phyloP scores from a whole-genome alignment of 2,888 invertebrate genomes.

The Nysson spinosus region DNA sequence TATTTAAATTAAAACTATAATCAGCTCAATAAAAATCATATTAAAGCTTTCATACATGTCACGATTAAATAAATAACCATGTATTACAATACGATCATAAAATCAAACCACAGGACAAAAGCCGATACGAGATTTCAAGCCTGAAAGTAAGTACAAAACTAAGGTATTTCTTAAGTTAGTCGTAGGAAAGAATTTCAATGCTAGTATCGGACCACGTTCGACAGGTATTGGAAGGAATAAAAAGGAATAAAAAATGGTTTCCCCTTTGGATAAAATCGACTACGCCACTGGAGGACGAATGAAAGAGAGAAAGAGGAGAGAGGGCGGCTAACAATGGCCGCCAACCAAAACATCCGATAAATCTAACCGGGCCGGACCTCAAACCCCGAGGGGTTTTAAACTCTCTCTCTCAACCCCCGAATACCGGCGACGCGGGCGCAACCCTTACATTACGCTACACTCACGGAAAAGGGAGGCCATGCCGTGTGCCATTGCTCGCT shows the following conservation, averaged over 20 bases:
- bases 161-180: conserved; percentile 32
- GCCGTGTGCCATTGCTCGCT: conserved; percentile 56
- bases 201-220: conserved; percentile 22
- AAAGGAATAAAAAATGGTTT: conserved; percentile 40
- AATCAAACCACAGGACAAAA: background rate
- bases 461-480: conserved; percentile 65
- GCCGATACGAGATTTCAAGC: background rate
- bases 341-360: conserved; percentile 78
- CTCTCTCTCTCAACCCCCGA: conserved; percentile 70
- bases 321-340: conserved; percentile 76
- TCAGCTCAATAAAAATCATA: no score
- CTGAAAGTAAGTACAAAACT: conserved; percentile 11
- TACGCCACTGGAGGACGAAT: conserved; percentile 59
- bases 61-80: no score
- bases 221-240: conserved; percentile 5
- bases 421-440: conserved; percentile 64
- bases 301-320: conserved; percentile 56
- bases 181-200: conserved; percentile 19
- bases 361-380: conserved; percentile 76
- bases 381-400: conserved; percentile 76
- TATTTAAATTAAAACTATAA: no score
- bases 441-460: conserved; percentile 76
- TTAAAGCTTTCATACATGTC: no score
- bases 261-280: conserved; percentile 45
- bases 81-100: background rate